Evolutionary conservation across 2,797 vertebrate genomes (phyloP), one percentile per base, ranked within the genome.

Genomic region (Sardinella longiceps): DNA sequence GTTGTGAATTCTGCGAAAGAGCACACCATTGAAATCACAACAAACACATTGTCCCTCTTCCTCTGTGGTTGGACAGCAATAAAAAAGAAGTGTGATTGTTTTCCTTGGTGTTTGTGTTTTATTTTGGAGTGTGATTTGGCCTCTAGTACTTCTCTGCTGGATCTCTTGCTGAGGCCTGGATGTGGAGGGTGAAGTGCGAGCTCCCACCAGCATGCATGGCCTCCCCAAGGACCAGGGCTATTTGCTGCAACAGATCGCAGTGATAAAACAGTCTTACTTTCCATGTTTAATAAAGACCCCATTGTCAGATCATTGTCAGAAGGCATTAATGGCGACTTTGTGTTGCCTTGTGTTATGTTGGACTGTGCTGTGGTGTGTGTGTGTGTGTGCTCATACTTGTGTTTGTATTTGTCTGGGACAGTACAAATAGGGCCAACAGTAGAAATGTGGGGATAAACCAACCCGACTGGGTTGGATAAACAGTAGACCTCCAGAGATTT

Each of bases 221-320:
- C 63, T 70, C 63, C 63, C 33, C 20, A 23, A 77, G 70, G 70
- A 18, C 37, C 5, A 20, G 37, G 18, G 37, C 70, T 77, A 77
- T 77, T 77, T 20, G 39, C 37, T 20, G 25, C 70, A 77, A 43
- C 70, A 77, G 70, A 77, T 77, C 37, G 1, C 70, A 23, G 25
- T 77, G 70, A 77, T 77, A 77, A 77, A 77, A 20, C 23, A 37
- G 45, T 86, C 86, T 82, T 87, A 86, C 81, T 82, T 77, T 84
- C 85, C 60, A 23, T 48, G 12, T 66, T 45, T 80, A 83, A 88
- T 85, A 90, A 86, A 39, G 30, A 33, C 20, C 66, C 58, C 80
- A 46, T 90, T 87, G 87, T 90, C 45, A 80, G 25, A 87, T 30
- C 82, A 43, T 77, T n/a, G n/a, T n/a, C n/a, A n/a, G 33, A 45